phyloP scores from a whole-genome alignment of 2,888 invertebrate genomes.

The Aethes cnicana region DNA sequence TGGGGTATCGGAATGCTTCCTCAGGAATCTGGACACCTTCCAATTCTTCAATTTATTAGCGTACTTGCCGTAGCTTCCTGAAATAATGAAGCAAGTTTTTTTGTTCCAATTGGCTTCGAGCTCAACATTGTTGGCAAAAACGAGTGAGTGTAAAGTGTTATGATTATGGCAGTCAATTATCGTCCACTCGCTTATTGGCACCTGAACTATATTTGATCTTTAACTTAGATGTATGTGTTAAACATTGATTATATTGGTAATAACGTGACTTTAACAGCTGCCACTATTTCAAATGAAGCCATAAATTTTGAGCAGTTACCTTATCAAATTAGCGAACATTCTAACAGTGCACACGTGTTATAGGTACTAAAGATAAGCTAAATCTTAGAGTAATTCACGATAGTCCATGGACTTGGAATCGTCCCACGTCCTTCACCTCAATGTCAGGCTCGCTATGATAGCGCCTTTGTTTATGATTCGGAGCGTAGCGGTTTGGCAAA shows the following conservation, averaged over 20 bases:
- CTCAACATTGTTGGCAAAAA: constrained; percentile 36
- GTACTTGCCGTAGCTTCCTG: constrained; percentile 83
- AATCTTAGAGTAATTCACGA: constrained; percentile 6
- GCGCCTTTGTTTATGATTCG: constrained; percentile 9
- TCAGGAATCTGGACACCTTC: constrained; percentile 86
- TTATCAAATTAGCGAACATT: background rate
- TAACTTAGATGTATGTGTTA: constrained; percentile 17
- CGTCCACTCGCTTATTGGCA: constrained; percentile 44
- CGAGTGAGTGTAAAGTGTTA: constrained; percentile 37
- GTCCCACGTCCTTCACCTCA: constrained; percentile 22
- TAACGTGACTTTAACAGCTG: constrained; percentile 3
- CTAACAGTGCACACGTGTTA: constrained; percentile 2
- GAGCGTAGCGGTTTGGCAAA: constrained; percentile 2
- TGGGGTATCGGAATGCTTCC: constrained; percentile 83
- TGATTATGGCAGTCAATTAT: constrained; percentile 41
- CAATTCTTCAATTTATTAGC: constrained; percentile 84
- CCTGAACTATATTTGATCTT: constrained; percentile 36
- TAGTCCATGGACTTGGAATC: constrained; percentile 25
- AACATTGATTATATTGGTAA: constrained; percentile 16
- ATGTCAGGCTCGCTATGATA: constrained; percentile 22
- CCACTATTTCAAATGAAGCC: background rate
- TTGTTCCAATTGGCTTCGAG: background rate
- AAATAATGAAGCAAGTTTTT: constrained; percentile 41
- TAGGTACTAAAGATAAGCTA: constrained; percentile 11
- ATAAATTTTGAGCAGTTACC: background rate